Conservation (phyloP, 2,797 vertebrate species). For the Spheniscus humboldti region DNA sequence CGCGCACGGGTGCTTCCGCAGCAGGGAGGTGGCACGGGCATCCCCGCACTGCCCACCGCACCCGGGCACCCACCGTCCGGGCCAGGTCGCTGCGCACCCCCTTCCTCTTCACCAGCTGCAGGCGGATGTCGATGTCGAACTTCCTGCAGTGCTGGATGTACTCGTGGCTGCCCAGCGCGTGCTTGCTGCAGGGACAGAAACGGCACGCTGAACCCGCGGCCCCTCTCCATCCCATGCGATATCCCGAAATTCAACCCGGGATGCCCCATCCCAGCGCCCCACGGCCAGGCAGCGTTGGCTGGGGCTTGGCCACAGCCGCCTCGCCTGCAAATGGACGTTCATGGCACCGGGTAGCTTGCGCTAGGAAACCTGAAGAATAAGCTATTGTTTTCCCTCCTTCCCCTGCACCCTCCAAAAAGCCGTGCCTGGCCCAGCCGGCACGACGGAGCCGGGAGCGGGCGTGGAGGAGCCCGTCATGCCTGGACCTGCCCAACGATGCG, state of each 20-base stretch:
- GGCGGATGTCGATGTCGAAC: constrained; percentile 86
- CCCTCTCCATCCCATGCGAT: neutral
- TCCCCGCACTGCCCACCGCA: rapidly evolving
- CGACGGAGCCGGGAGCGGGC: neutral
- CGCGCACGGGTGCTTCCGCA: rapidly evolving
- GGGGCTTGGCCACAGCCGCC: neutral
- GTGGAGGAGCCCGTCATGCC: neutral
- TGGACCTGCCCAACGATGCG: neutral
- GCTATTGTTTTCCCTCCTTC: constrained; percentile 9
- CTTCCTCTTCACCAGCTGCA: constrained; percentile 81
- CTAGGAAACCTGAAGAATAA: neutral
- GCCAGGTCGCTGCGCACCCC: constrained; percentile 78
- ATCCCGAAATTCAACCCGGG: neutral
- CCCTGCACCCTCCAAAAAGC: neutral
- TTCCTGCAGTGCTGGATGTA: constrained; percentile 91
- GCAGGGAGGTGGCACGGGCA: neutral
- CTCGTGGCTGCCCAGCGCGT: constrained; percentile 87
- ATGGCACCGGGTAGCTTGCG: neutral
- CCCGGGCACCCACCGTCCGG: constrained; percentile 74
- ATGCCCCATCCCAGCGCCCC: rapidly evolving
- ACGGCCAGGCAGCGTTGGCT: rapidly evolving
- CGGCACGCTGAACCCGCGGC: rapidly evolving
- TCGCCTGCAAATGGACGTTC: neutral
- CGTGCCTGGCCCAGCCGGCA: neutral
- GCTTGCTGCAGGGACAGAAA: constrained; percentile 72